phyloP scores from a whole-genome alignment of 2,113 vertebrate species.

The Hymenochirus boettgeri region DNA sequence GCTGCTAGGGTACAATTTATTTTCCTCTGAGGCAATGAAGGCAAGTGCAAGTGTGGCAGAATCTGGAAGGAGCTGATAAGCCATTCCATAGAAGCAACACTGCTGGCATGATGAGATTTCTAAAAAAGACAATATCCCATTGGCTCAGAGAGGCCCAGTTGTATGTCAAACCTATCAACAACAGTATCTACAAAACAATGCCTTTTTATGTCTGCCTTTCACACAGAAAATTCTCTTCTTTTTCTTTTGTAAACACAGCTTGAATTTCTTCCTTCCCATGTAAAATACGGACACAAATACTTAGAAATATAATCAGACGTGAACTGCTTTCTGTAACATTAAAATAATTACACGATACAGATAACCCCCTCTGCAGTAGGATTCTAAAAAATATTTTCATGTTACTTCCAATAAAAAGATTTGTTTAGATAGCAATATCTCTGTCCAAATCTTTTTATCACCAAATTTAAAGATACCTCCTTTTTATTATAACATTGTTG shows the following conservation, averaged over 20 bases:
- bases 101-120: conserved; percentile 84
- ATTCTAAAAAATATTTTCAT: no score
- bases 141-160: conserved; percentile 63
- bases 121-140: conserved; percentile 84
- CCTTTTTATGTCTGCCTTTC: conserved; percentile 60
- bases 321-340: no score
- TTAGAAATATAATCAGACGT: conserved; percentile 24
- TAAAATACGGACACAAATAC: neutral
- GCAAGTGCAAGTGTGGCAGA: conserved; percentile 70
- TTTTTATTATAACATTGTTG: no score
- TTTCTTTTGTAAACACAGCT: conserved; percentile 52
- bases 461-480: no score
- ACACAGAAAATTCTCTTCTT: conserved; percentile 51
- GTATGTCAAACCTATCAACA: conserved; percentile 73
- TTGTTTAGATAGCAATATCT: no score
- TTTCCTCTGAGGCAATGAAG: conserved; percentile 89
- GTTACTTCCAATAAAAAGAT: no score
- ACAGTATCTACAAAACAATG: conserved; percentile 70
- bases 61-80: conserved; percentile 92
- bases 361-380: no score
- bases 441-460: no score
- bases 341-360: no score
- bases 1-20: conserved; percentile 91
- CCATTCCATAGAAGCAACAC: conserved; percentile 64
- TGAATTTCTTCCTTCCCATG: conserved; percentile 31